Evolutionary conservation across 2,888 invertebrate genomes (phyloP).

Genomic region (Brachynemurus nebulosus): DNA sequence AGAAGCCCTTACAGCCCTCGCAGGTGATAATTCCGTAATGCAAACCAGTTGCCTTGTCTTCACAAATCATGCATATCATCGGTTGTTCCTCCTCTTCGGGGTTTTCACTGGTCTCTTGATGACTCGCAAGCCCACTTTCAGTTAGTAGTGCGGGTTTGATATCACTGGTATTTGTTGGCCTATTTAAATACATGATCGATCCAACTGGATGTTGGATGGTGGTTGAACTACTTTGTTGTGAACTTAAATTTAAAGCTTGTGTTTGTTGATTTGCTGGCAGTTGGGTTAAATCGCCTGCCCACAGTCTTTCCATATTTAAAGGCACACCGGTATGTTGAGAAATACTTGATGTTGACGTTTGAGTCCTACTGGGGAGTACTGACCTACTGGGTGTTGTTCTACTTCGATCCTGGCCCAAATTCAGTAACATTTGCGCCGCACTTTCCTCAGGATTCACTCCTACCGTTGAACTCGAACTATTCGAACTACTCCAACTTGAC

Average conservation of each 20-base stretch:
- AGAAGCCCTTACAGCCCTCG: constrained; percentile 97
- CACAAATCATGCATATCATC: constrained; percentile 97
- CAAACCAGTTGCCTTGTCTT: constrained; percentile 93
- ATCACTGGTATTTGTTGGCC: constrained; percentile 17
- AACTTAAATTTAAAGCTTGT: constrained; percentile 62
- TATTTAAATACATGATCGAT: constrained; percentile 16
- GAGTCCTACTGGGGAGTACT: constrained; percentile 33
- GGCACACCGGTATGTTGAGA: constrained; percentile 35
- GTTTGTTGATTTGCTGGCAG: constrained; percentile 68
- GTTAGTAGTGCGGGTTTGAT: constrained; percentile 27
- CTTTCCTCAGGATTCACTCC: constrained; percentile 25
- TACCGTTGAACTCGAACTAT: constrained; percentile 25
- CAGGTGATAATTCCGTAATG: constrained; percentile 99
- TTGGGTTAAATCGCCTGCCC: constrained; percentile 80
- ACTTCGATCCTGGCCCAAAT: constrained; percentile 50
- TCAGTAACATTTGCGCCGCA: constrained; percentile 48
- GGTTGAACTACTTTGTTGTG: constrained; percentile 30
- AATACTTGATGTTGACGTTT: constrained; percentile 18
- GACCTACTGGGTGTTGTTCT: constrained; percentile 41
- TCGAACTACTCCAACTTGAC: constrained; percentile 26
- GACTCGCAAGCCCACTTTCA: constrained; percentile 32
- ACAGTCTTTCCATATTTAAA: constrained; percentile 80
- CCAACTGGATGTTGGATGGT: constrained; percentile 22
- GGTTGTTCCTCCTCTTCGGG: constrained; percentile 73
- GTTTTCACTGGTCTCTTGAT: constrained; percentile 31